Percentiles rank a stretch among this genome's conserved stretches.
phyloP scores from a whole-genome alignment of 2,888 invertebrate species.

The Embidobia sp. region DNA sequence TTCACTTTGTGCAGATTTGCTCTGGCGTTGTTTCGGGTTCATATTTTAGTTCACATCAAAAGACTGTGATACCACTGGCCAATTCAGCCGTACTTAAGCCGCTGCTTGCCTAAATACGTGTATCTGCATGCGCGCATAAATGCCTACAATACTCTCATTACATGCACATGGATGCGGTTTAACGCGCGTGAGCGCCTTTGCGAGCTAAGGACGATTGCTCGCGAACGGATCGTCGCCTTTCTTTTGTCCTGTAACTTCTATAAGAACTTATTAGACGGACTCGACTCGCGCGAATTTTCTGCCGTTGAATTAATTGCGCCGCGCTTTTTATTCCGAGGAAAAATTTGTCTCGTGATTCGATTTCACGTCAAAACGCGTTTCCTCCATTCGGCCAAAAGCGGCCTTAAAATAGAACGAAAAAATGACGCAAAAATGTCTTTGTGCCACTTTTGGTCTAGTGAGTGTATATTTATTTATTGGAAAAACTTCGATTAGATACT shows the following conservation, averaged over 20 bases:
- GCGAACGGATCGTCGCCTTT: constrained; percentile 27
- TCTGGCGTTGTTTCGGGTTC: constrained; percentile 80
- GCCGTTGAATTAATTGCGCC: constrained; percentile 7
- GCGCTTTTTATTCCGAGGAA: constrained; percentile 5
- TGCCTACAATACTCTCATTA: constrained; percentile 56
- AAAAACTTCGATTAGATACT: too few relatives aligned
- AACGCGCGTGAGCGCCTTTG: constrained; percentile 58
- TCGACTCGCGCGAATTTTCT: not conserved
- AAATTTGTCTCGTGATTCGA: constrained; percentile 13
- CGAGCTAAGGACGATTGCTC: constrained; percentile 58
- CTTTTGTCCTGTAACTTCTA: constrained; percentile 36
- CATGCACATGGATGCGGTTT: constrained; percentile 63
- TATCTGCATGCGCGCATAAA: constrained; percentile 62
- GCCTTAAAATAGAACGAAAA: constrained; percentile 25
- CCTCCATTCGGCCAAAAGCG: constrained; percentile 2
- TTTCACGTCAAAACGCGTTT: constrained; percentile 20
- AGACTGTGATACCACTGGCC: constrained; percentile 74
- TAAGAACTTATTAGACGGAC: constrained; percentile 21
- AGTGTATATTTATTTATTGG: constrained; percentile 23
- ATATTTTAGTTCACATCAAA: constrained; percentile 81
- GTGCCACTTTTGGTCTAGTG: constrained; percentile 33
- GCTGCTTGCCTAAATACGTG: constrained; percentile 60
- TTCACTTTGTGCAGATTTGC: constrained; percentile 80
- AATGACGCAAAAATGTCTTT: constrained; percentile 23
- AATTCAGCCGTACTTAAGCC: constrained; percentile 79